These are phyloP conservation scores for Cebus imitator DNA, from an alignment of 2,113 vertebrate genomes.

Conservation along the genomic window DNA sequence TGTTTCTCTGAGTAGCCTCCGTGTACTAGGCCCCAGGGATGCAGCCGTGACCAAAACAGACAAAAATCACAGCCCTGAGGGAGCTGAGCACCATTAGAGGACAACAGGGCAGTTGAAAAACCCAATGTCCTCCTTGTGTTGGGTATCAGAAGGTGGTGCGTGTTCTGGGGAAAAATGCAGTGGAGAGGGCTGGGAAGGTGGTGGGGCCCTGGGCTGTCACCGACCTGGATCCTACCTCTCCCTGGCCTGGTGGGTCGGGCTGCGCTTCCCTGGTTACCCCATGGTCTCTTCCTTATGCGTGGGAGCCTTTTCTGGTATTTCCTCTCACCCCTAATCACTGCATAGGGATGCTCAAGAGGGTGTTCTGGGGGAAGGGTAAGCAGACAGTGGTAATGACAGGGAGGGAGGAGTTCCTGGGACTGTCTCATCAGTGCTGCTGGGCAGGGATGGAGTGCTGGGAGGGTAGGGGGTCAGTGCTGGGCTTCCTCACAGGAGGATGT, in stretches of 20 bases:
- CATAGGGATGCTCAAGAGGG: rapidly evolving
- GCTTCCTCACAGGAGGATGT: neutral
- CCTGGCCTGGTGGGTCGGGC: too few relatives aligned
- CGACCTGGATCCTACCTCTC: rapidly evolving
- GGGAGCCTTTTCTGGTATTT: neutral
- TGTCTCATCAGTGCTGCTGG: neutral
- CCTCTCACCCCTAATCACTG: neutral
- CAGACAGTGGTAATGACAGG: neutral
- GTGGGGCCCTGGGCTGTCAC: rapidly evolving
- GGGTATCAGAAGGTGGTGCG: neutral
- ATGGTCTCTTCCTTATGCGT: rapidly evolving
- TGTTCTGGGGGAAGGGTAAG: too few relatives aligned
- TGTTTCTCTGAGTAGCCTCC: neutral
- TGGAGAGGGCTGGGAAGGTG: neutral
- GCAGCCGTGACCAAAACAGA: neutral
- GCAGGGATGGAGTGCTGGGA: neutral
- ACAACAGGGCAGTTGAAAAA: neutral
- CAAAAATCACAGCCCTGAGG: neutral
- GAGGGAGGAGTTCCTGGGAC: neutral
- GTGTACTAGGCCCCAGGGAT: neutral
- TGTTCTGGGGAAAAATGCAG: neutral
- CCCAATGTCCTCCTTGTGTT: too few relatives aligned
- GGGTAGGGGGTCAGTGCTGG: rapidly evolving
- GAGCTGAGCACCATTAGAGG: neutral
- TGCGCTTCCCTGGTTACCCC: rapidly evolving